A percentile compares a stretch with the other conserved stretches of the same genome.
phyloP scores from a whole-genome alignment of 1,140 invertebrate genomes.

The Drosophila bocqueti region DNA sequence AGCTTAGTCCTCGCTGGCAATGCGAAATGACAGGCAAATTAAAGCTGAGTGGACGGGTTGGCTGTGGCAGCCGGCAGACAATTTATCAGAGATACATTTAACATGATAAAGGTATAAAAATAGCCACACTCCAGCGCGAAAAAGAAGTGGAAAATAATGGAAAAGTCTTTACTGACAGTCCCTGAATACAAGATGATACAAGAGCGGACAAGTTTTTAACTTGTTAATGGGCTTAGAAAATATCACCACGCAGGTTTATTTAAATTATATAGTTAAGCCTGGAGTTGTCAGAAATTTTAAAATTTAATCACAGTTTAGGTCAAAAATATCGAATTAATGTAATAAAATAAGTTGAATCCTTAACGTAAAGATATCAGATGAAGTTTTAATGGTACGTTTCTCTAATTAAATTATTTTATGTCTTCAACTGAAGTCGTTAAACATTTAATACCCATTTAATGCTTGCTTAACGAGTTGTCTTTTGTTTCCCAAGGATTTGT shows the following conservation, averaged over 20 bases:
- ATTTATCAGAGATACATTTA: conserved; percentile 69
- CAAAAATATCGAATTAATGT: not conserved
- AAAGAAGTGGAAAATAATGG: conserved; percentile 5
- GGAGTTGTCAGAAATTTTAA: not conserved
- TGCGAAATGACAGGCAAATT: conserved; percentile 78
- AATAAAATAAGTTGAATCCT: no score
- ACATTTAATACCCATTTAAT: conserved; percentile 3
- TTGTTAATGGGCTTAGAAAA: conserved; percentile 1
- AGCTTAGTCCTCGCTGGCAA: conserved; percentile 59
- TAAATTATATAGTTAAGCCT: not conserved
- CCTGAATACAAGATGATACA: not conserved
- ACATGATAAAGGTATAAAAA: conserved; percentile 50
- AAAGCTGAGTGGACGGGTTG: conserved; percentile 71
- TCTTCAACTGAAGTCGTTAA: not conserved
- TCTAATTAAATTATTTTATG: not conserved
- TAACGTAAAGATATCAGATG: no score
- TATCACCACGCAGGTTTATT: not conserved
- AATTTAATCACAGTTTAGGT: no score
- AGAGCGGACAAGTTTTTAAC: conserved; percentile 11
- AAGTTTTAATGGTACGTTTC: no score
- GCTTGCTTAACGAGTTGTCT: not conserved
- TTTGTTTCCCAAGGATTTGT: conserved; percentile 1
- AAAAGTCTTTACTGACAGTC: conserved; percentile 28
- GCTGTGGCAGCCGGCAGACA: conserved; percentile 49
- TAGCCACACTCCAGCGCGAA: conserved; percentile 10